Conservation (phyloP, 2,888 invertebrate genomes). For the Tachystola acroxantha region DNA sequence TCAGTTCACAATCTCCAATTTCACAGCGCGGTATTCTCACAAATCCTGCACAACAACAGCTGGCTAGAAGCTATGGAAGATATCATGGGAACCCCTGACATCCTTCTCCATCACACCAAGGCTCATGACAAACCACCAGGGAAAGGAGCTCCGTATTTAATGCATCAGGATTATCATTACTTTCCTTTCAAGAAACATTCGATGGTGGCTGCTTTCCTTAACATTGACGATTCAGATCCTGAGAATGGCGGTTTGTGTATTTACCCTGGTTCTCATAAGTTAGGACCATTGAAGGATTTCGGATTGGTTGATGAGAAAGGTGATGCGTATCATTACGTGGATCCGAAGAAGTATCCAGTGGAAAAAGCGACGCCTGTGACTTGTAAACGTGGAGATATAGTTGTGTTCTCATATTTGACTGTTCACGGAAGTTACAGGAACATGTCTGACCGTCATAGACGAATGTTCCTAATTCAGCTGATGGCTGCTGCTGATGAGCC, state of each 20-base stretch:
- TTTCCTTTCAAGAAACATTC: slow-evolving; percentile 72
- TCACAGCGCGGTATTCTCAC: slow-evolving; percentile 58
- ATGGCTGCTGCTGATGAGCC: slow-evolving; percentile 70
- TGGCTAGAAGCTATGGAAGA: slow-evolving; percentile 63
- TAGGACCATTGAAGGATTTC: slow-evolving; percentile 65
- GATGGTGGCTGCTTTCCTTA: slow-evolving; percentile 71
- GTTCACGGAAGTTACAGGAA: slow-evolving; percentile 74
- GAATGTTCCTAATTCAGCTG: slow-evolving; percentile 71
- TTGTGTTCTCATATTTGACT: slow-evolving; percentile 71
- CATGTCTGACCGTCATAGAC: slow-evolving; percentile 44
- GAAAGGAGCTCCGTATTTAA: slow-evolving; percentile 66
- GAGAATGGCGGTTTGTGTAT: slow-evolving; percentile 73
- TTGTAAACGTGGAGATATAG: slow-evolving; percentile 65
- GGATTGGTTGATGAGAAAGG: slow-evolving; percentile 42
- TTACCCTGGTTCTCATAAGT: slow-evolving; percentile 72
- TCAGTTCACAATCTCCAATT: slow-evolving; percentile 67
- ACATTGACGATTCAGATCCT: slow-evolving; percentile 65
- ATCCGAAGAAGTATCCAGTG: slow-evolving; percentile 58
- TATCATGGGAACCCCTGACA: slow-evolving; percentile 60
- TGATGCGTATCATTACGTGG: slow-evolving; percentile 47
- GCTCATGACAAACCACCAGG: slow-evolving; percentile 70
- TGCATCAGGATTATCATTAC: slow-evolving; percentile 76
- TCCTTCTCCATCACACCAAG: slow-evolving; percentile 71
- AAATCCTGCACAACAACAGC: slow-evolving; percentile 48
- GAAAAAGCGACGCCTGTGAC: slow-evolving; percentile 56